Base-by-base conservation (phyloP, 37 sponge, comb jelly and placozoan genomes). In the Cliona cf. orientalis region DNA sequence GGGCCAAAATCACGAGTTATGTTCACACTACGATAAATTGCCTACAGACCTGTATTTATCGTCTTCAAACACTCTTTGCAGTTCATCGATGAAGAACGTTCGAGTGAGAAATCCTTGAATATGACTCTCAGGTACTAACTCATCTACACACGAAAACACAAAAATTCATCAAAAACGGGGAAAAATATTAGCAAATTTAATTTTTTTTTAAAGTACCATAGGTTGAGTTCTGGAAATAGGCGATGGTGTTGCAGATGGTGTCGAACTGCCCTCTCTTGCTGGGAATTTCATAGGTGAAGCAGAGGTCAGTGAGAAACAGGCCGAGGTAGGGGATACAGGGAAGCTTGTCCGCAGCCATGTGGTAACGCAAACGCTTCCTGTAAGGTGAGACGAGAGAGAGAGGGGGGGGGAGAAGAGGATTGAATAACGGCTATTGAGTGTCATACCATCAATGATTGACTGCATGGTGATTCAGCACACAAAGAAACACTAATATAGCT, bases 321-420 rank as follows among this genome's bases (percentile, higher is more conserved):
- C 89, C 95, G 2, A 94, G 56, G 59, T 87, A 74, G 2, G 95
- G 95, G 19, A 94, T 94, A 35, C 92, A 87, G 44, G 95, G 95
- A 0, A 84, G 70, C 3, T 71, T 56, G 26, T 64, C 76, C 7
- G 62, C 75, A 28, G 73, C 37, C 89, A 91, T 80, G 67, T 94
- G 92, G 2, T 87, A 88, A 14, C 95, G 73, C 53, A 94, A 45
- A 22, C 21, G 58, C 34, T 71, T 68, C 62, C 95, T 94, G 40
- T 25, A 29, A 79, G 29, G 39, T 21, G 80, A 1, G 17, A 23
- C 21, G n/a, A 25, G 6, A n/a, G 45, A 42, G 33, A 56, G 68
- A 11, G 0, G 26, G 80, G 36, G 23, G 36, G 55, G 35, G 2
- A 45, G 28, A 65, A 9, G 14, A 49, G 11, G 17, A 49, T 19